A percentile compares a stretch with the other conserved stretches of the same genome.
These are phyloP conservation scores for Zapornia atra DNA, from an alignment of 2,113 vertebrate species.

Conservation along the genomic window DNA sequence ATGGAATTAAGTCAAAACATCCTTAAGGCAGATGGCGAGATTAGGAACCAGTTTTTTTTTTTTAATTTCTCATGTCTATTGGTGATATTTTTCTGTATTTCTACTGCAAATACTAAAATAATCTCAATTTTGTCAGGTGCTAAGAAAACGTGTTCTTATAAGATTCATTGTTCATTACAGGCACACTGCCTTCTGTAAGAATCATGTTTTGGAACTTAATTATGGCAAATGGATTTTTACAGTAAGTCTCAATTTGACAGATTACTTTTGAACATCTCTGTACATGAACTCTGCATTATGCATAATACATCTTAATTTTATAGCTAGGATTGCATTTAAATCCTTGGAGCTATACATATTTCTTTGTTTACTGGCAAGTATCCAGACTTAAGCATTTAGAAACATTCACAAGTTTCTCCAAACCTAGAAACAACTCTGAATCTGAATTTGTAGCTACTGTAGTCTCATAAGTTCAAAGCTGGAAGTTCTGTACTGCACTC, in stretches of 20 bases:
- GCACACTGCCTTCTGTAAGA: background rate
- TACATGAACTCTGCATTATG: background rate
- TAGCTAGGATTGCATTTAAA: background rate
- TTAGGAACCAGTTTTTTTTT: background rate
- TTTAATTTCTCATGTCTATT: background rate
- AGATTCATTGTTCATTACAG: background rate
- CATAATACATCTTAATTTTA: constrained; percentile 10
- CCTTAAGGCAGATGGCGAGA: background rate
- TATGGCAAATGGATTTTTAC: background rate
- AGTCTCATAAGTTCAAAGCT: background rate
- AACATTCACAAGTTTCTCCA: background rate
- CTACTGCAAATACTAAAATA: background rate
- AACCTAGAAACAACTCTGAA: background rate
- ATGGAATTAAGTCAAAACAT: background rate
- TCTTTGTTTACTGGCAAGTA: background rate
- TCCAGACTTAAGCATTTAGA: background rate
- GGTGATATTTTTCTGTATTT: background rate
- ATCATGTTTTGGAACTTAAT: background rate
- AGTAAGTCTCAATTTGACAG: background rate
- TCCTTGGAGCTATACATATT: background rate
- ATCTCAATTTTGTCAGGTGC: background rate
- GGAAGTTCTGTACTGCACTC: background rate
- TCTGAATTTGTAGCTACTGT: background rate
- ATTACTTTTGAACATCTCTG: background rate
- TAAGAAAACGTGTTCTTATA: background rate